phyloP scores from a whole-genome alignment of 2,888 invertebrate genomes.

The Parnassius orleans region DNA sequence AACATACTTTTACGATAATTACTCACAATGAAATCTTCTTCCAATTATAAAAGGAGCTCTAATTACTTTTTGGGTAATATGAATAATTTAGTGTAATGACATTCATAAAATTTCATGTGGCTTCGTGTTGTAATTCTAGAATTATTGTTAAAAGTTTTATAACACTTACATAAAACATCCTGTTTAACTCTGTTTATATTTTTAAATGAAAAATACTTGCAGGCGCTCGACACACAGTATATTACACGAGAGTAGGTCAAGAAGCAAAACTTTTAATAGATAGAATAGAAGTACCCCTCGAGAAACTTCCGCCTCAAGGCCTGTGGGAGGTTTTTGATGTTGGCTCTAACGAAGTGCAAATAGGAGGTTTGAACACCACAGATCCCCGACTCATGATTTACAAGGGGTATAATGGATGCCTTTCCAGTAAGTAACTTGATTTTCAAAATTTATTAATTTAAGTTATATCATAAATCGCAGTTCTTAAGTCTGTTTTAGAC shows the following conservation, averaged over 20 bases:
- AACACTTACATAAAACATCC: background rate
- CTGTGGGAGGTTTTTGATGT: conserved; percentile 84
- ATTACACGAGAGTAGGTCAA: conserved; percentile 84
- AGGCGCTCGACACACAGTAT: conserved; percentile 88
- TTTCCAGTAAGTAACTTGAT: conserved; percentile 87
- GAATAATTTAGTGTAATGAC: too few relatives aligned
- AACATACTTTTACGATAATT: too few relatives aligned
- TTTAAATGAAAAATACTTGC: conserved; percentile 35
- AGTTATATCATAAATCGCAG: background rate
- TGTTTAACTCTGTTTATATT: background rate
- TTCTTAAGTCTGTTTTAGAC: too few relatives aligned
- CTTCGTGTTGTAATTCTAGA: too few relatives aligned
- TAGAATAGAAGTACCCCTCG: conserved; percentile 86
- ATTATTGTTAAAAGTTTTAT: too few relatives aligned
- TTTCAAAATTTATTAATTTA: background rate
- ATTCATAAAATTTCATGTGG: too few relatives aligned
- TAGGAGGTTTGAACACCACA: conserved; percentile 92
- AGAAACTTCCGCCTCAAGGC: conserved; percentile 85
- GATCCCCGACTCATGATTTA: conserved; percentile 91
- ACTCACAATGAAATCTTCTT: too few relatives aligned
- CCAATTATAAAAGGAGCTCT: too few relatives aligned
- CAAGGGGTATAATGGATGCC: conserved; percentile 93
- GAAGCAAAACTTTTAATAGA: conserved; percentile 88
- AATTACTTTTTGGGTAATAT: too few relatives aligned
- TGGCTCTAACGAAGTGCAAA: conserved; percentile 90